Evolutionary conservation across 2,797 vertebrate genomes (phyloP).

Genomic region (Malacoraja senta): DNA sequence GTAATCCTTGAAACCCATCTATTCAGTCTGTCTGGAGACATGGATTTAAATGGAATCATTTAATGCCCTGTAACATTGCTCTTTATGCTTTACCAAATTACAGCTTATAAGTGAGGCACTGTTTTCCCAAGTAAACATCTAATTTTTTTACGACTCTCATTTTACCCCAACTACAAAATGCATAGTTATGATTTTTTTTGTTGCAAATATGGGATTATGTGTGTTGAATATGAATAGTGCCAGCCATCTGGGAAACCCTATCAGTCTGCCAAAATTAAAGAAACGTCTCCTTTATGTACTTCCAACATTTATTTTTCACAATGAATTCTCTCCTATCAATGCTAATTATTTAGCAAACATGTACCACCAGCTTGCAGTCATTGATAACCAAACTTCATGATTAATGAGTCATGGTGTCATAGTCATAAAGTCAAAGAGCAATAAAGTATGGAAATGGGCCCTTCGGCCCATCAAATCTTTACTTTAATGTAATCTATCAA

Average conservation of each 20-base stretch:
- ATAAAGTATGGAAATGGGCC: no score
- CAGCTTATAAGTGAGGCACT: neutral
- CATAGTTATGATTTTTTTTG: neutral
- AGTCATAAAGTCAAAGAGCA: no score
- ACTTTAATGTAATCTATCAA: no score
- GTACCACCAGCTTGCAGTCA: neutral
- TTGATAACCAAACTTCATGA: neutral
- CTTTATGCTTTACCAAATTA: neutral
- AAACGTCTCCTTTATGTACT: neutral
- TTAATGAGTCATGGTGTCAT: neutral
- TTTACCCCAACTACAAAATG: neutral
- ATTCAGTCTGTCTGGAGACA: neutral
- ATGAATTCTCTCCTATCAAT: neutral
- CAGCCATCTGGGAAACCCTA: neutral
- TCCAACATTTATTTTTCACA: neutral
- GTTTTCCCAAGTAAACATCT: conserved; percentile 7
- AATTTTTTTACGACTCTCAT: neutral
- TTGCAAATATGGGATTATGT: conserved; percentile 1
- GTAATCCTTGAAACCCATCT: neutral
- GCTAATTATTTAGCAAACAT: neutral
- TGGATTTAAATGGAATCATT: neutral
- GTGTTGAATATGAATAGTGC: conserved; percentile 19
- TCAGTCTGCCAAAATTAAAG: neutral
- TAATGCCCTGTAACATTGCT: neutral
- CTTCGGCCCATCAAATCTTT: no score